phyloP scores from a whole-genome alignment of 1,140 invertebrate genomes.

The Drosophila baimaii region DNA sequence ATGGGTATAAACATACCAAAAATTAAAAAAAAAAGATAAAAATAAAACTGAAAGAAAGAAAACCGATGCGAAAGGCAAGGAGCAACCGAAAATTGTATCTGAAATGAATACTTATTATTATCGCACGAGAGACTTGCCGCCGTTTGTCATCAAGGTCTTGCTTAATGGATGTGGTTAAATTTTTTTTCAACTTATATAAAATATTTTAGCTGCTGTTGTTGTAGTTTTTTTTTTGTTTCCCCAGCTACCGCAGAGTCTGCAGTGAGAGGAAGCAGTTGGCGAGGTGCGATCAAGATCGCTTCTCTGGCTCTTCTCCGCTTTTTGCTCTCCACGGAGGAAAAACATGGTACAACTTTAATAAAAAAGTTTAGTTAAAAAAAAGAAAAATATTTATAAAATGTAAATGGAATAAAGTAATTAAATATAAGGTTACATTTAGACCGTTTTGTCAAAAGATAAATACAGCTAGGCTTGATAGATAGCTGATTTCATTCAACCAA shows the following conservation, averaged over 20 bases:
- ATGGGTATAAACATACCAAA: constrained; percentile 34
- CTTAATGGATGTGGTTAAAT: constrained; percentile 60
- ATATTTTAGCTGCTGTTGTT: constrained; percentile 57
- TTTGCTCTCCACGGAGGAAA: background rate
- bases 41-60: background rate
- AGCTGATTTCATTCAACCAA: too few species aligned
- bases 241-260: constrained; percentile 33
- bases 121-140: constrained; percentile 71
- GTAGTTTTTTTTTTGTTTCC: constrained; percentile 7
- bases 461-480: too few species aligned
- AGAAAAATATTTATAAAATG: background rate
- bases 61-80: constrained; percentile 22
- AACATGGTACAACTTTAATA: background rate
- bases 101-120: constrained; percentile 76
- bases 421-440: too few species aligned
- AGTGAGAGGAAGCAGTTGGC: constrained; percentile 36
- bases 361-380: background rate
- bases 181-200: constrained; percentile 45
- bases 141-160: constrained; percentile 77
- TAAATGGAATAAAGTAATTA: background rate
- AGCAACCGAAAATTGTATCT: constrained; percentile 53
- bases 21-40: constrained; percentile 5
- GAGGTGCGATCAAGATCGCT: constrained; percentile 44
- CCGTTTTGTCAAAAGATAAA: too few species aligned
- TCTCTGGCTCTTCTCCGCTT: background rate